Evolutionary conservation across 1,140 invertebrate species (phyloP), one percentile per base, ranked within the genome.

Genomic region (Oryctes rhinoceros): DNA sequence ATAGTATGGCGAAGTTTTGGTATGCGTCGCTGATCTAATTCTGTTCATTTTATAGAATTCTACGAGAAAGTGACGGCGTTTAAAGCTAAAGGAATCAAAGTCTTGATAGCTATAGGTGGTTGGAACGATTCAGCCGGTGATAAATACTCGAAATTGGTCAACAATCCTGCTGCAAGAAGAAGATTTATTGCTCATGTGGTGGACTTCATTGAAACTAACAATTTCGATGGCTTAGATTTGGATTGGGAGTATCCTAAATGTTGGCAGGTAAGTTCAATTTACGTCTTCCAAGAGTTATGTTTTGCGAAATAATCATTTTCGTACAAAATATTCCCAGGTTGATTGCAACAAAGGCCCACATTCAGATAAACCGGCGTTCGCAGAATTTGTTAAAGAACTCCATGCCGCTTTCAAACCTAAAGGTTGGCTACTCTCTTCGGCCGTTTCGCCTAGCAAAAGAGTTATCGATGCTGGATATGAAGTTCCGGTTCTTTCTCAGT

Each of bases 211-310:
- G 87, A 91, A 81, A 90, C 91, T 82, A 91, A 93, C 85, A 90
- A 91, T 76, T 94, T 94, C 84, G 93, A 94, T 81, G 93, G 93
- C 44, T 86, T 94, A 4, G 93, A 94, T 86, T 84, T 94, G 20
- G 93, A 94, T 83, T 94, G 93, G 93, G 93, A 94, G 85, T 94
- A 94, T 87, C 94, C 94, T 1, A 91, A 90, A 83, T 93, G 93
- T 82, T 93, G 91, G 90, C 92, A 93, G 89, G 92, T 93, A 84
- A 87, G 80, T 83, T 89, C 53, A 90, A 11, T 91, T 91, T 81
- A 30, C 2, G 2, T 30, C 24, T 30, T 30, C 2, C 7, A 62
- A 62, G 13, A 62, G 53, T 91, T 91, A 89, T 90, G 94, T 89
- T 88, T 90, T 83, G 37, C 0, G 20, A 10, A n/a, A 10, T 13